A percentile compares a stretch with the other conserved stretches of the same genome.
phyloP scores from a whole-genome alignment of 2,113 vertebrate genomes.

The Mohoua ochrocephala region DNA sequence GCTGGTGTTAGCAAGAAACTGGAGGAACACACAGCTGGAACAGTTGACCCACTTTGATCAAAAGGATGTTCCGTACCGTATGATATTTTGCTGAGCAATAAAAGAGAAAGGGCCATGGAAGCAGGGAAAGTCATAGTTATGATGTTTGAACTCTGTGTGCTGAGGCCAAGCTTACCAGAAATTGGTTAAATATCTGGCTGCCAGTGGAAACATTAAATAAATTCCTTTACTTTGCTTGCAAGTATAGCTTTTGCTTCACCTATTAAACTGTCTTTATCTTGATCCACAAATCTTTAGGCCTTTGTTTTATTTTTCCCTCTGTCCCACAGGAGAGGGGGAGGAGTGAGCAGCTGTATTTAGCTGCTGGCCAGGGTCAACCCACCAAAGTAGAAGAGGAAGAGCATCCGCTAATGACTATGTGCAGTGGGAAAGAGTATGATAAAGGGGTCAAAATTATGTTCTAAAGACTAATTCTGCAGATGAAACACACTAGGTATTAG shows the following conservation, averaged over 20 bases:
- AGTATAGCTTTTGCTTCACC: neutral
- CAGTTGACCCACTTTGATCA: neutral
- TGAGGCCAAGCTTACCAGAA: neutral
- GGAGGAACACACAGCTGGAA: neutral
- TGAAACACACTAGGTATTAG: neutral
- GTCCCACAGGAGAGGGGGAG: neutral
- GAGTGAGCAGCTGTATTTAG: neutral
- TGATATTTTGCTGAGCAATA: neutral
- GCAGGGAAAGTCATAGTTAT: neutral
- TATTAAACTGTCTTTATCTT: neutral
- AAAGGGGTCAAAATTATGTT: neutral
- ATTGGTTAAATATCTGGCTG: neutral
- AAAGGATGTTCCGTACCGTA: neutral
- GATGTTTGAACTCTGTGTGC: neutral
- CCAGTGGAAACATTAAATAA: neutral
- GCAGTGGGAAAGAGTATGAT: neutral
- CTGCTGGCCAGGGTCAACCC: neutral
- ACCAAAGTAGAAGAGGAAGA: neutral
- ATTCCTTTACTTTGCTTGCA: neutral
- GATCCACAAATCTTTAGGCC: neutral
- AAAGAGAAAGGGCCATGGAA: neutral
- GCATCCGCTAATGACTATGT: neutral
- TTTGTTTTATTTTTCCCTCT: neutral
- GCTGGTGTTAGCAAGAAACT: neutral
- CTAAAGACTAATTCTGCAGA: neutral